Evolutionary conservation across 2,113 vertebrate species (phyloP).

Genomic region (Pelecanus crispus): DNA sequence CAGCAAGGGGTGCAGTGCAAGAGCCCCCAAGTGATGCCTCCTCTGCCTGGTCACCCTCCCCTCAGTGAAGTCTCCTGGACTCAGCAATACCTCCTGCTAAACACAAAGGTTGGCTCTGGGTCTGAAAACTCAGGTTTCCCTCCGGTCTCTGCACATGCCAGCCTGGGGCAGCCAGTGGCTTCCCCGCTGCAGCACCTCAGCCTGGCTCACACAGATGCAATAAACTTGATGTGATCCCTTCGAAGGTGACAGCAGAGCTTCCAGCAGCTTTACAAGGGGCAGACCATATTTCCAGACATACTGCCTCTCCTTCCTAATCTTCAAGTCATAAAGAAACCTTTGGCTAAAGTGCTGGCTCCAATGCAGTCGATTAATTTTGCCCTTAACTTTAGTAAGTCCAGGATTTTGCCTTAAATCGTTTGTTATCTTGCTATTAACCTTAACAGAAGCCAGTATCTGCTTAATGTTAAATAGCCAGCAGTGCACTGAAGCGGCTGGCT

Average conservation of each 20-base stretch:
- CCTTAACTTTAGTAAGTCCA: not conserved
- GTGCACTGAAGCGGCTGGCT: not conserved
- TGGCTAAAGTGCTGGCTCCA: not conserved
- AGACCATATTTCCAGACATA: not conserved
- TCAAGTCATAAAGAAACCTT: not conserved
- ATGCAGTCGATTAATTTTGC: not conserved
- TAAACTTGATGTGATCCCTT: not conserved
- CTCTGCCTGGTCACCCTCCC: not conserved
- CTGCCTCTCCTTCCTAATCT: not conserved
- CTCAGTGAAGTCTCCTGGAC: not conserved
- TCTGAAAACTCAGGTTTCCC: not conserved
- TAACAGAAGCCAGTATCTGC: not conserved
- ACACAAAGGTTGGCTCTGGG: not conserved
- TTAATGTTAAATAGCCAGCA: not conserved
- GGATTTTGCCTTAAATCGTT: not conserved
- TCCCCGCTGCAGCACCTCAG: fast-evolving
- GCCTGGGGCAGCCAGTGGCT: fast-evolving
- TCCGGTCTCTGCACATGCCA: not conserved
- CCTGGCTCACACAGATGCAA: fast-evolving
- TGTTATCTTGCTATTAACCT: not conserved
- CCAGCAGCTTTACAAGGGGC: not conserved
- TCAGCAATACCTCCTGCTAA: not conserved
- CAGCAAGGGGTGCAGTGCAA: not conserved
- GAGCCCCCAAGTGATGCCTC: not conserved
- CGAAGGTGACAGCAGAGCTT: not conserved